Evolutionary conservation across 2,113 vertebrate species (phyloP), one percentile per base, ranked within the genome.

Genomic region (Elephantulus edwardii): DNA sequence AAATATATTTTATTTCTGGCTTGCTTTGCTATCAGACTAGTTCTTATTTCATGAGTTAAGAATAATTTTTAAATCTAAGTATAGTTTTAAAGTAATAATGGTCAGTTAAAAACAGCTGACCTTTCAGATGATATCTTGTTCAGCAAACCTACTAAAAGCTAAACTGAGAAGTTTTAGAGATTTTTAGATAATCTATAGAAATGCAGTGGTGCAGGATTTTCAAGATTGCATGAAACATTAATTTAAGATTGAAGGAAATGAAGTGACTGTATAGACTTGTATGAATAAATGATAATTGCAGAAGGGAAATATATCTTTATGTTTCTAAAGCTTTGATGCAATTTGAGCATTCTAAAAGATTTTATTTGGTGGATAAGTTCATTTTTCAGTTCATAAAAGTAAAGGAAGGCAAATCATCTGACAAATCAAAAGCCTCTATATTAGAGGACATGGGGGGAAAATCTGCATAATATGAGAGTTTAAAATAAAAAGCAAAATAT

Each of bases 11-110:
- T 95, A 14, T 89, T 94, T 50, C 50, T 83, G 50, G 35, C 38
- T 93, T 92, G 92, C 77, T 24, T 93, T 88, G 79, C 86, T 74
- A 92, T 95, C 84, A 91, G 42, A 82, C 12, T 9, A 77, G 52
- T 30, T 92, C 40, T 24, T 24, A 56, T 86, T 91, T n/a, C n/a
- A n/a, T n/a, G n/a, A n/a, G n/a, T n/a, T n/a, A n/a, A n/a, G n/a
- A n/a, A n/a, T n/a, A n/a, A 82, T 88, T 92, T 94, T 71, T 74
- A 78, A 93, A 96, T 82, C 93, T 84, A 46, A 82, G 84, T 92
- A 74, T 90, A 88, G 82, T 17, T 87, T 22, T 70, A 22, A 89
- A 87, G 75, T 92, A 92, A 40, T 75, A 93, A 64, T 54, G 74
- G 20, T n/a, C 17, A 78, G 35, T 89, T 93, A 54, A 91, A 72